Conservation (phyloP, 2,797 vertebrate genomes). For the Phoeniculus purpureus region DNA sequence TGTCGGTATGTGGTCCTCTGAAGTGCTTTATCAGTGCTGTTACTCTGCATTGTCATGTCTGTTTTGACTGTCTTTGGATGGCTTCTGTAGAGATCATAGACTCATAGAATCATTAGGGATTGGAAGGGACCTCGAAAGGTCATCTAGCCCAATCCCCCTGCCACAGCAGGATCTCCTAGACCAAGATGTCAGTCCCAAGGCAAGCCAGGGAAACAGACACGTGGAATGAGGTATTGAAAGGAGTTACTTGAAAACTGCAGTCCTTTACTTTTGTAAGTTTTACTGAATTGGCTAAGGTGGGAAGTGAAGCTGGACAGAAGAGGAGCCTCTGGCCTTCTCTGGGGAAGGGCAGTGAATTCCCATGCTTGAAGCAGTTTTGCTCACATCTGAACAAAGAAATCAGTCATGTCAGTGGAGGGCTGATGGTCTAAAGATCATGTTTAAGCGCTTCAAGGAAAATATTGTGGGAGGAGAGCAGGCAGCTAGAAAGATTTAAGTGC, state of each 20-base stretch:
- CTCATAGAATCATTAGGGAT: too few relatives aligned
- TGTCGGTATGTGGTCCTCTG: not conserved
- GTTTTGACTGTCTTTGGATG: not conserved
- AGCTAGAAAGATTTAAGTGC: not conserved
- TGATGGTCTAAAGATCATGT: not conserved
- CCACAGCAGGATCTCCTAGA: too few relatives aligned
- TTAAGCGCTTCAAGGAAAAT: not conserved
- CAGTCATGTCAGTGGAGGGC: not conserved
- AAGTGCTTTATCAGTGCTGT: not conserved
- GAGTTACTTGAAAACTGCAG: not conserved
- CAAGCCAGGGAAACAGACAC: not conserved
- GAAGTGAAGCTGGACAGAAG: not conserved
- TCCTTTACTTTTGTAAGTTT: not conserved
- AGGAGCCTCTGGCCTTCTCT: not conserved
- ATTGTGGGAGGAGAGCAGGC: not conserved
- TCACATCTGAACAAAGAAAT: not conserved
- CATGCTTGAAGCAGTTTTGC: not conserved
- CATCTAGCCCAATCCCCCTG: too few relatives aligned
- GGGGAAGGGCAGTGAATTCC: not conserved
- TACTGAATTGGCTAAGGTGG: not conserved
- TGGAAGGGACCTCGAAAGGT: too few relatives aligned
- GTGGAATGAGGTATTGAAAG: not conserved
- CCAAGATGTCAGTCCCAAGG: not conserved
- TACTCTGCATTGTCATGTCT: too few relatives aligned
- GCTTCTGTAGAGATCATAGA: too few relatives aligned